Evolutionary conservation across 2,888 invertebrate species (phyloP), one percentile per base, ranked within the genome.

Genomic region (Heliconius erato): DNA sequence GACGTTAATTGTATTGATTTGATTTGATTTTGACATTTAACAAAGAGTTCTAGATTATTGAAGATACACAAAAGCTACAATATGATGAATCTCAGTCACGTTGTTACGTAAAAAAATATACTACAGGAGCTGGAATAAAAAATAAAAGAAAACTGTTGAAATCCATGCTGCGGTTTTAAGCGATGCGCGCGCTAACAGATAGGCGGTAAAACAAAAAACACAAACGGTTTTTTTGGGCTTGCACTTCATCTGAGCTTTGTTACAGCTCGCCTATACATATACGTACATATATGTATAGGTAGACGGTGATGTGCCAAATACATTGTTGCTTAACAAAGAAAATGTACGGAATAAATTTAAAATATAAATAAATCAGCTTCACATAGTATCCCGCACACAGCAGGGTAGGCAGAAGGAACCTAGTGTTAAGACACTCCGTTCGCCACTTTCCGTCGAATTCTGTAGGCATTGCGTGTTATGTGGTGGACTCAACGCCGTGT

Each of bases 171-270:
- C 26, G 72, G 44, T 72, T 44, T 72, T 72, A 72, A 72, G 72
- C 44, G 72, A 49, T 72, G 72, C 72, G 49, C 44, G 72, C 72
- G 72, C 72, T 72, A 72, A 49, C 72, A 26, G 44, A 72, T 72
- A 72, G 72, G 71, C 71, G 71, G 44, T 26, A 72, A 72, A 44
- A 72, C 26, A 72, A 72, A 72, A 72, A 72, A 72, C 14, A 72
- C 44, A n/a, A 72, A 72, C 44, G 44, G 26, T 72, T 72, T 72
- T 72, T 72, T 72, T 72, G 44, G 54, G 72, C 72, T 49, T 49
- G 49, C 72, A 72, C 72, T 72, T 72, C 72, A 72, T 72, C 72
- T 49, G 72, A 44, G 49, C 72, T 72, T 72, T 49, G 72, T 72
- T 72, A 72, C 71, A 72, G 71, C 49, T 49, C 16, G 72, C 72